These are phyloP conservation scores for Bettongia penicillata DNA, from an alignment of 2,113 vertebrate genomes.

Conservation along the genomic window DNA sequence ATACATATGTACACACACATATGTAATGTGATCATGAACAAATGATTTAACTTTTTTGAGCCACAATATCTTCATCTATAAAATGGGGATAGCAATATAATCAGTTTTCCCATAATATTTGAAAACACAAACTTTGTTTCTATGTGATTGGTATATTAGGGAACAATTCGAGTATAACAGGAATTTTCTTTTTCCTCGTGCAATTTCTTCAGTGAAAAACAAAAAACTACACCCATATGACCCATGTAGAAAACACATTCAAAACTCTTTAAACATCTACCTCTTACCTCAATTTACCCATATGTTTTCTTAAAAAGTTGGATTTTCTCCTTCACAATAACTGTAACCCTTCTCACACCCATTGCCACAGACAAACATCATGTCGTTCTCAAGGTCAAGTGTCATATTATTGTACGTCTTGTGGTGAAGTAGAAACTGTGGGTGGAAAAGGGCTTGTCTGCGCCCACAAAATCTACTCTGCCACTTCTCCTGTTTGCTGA, in stretches of 20 bases:
- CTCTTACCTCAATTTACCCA: neutral
- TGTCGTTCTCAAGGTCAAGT: neutral
- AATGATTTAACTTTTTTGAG: neutral
- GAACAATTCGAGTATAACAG: neutral
- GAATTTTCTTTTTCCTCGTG: neutral
- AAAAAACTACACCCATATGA: neutral
- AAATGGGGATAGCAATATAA: neutral
- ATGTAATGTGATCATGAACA: neutral
- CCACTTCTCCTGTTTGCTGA: neutral
- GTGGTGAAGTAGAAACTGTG: neutral
- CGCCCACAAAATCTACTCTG: neutral
- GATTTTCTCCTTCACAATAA: neutral
- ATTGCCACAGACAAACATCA: neutral
- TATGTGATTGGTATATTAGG: neutral
- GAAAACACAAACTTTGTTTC: neutral
- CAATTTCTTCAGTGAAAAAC: neutral
- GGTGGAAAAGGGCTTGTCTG: neutral
- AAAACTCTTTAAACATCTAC: neutral
- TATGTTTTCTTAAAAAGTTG: neutral
- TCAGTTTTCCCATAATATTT: neutral
- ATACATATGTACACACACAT: neutral
- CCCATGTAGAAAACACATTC: neutral
- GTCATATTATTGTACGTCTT: neutral
- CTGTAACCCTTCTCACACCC: neutral
- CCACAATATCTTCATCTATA: neutral